Evolutionary conservation across 2,888 invertebrate species (phyloP).

Genomic region (Trisateles emortualis): DNA sequence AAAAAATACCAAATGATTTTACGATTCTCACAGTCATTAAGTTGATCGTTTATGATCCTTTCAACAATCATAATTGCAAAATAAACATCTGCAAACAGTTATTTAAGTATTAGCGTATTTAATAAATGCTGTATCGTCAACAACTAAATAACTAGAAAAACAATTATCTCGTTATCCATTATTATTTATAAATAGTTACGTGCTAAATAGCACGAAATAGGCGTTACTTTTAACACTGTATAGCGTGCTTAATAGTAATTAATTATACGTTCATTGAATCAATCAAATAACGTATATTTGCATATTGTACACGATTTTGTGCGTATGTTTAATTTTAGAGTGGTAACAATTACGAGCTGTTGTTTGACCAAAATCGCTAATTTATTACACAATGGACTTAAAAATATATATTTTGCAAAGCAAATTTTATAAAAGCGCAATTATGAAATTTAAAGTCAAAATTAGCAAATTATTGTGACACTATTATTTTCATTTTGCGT

Average conservation of each 20-base stretch:
- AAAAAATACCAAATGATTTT: slow-evolving; percentile 26
- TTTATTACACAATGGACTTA: no score
- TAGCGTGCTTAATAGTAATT: slow-evolving; percentile 7
- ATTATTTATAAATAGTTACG: slow-evolving; percentile 11
- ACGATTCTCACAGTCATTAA: slow-evolving; percentile 37
- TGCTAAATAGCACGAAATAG: slow-evolving; percentile 8
- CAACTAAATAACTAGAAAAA: slow-evolving; percentile 18
- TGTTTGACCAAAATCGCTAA: background rate
- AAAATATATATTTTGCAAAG: no score
- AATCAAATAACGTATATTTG: background rate
- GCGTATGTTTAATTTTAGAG: background rate
- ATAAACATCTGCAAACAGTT: slow-evolving; percentile 34
- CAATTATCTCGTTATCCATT: slow-evolving; percentile 15
- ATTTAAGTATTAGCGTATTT: slow-evolving; percentile 19
- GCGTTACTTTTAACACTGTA: slow-evolving; percentile 6
- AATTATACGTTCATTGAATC: background rate
- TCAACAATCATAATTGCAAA: slow-evolving; percentile 35
- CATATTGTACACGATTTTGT: background rate
- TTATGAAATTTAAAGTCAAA: no score
- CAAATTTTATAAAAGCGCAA: no score
- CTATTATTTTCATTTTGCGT: no score
- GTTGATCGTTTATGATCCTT: slow-evolving; percentile 22
- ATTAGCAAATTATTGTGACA: no score
- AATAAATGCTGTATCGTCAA: slow-evolving; percentile 6
- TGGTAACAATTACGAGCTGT: background rate